Percentiles rank a stretch among this genome's conserved stretches.
phyloP scores from a whole-genome alignment of 2,113 vertebrate genomes.

The Chaetorhynchus papuensis region DNA sequence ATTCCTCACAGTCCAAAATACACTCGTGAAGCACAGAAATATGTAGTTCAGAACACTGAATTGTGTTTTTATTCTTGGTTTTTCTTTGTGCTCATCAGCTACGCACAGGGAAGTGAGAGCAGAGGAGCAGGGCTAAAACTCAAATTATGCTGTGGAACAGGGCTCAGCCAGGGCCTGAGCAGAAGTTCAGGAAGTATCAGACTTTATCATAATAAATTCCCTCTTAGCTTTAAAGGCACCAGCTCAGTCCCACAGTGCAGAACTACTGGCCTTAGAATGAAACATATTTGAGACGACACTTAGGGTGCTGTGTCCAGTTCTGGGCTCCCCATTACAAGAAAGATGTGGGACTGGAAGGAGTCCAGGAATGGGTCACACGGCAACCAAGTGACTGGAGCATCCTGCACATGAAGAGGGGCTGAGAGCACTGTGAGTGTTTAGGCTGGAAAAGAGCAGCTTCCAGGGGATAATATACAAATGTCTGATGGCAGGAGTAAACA shows the following conservation, averaged over 20 bases:
- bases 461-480: background rate
- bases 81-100: background rate
- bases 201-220: background rate
- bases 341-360: background rate
- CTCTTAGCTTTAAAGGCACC: background rate
- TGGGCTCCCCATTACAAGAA: background rate
- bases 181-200: background rate
- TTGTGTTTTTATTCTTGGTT: background rate
- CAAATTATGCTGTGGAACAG: background rate
- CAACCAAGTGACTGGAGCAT: background rate
- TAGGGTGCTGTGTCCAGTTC: background rate
- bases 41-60: background rate
- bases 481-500: background rate
- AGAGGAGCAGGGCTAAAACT: background rate
- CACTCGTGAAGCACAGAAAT: background rate
- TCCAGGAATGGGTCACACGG: too few relatives aligned
- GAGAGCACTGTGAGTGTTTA: background rate
- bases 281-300: background rate
- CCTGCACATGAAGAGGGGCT: background rate
- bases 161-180: background rate
- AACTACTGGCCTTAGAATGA: background rate
- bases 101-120: background rate
- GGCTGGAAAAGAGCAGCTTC: background rate
- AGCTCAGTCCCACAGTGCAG: background rate
- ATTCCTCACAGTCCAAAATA: background rate